Conservation (phyloP, 2,888 invertebrate species). For the Leucoma salicis region DNA sequence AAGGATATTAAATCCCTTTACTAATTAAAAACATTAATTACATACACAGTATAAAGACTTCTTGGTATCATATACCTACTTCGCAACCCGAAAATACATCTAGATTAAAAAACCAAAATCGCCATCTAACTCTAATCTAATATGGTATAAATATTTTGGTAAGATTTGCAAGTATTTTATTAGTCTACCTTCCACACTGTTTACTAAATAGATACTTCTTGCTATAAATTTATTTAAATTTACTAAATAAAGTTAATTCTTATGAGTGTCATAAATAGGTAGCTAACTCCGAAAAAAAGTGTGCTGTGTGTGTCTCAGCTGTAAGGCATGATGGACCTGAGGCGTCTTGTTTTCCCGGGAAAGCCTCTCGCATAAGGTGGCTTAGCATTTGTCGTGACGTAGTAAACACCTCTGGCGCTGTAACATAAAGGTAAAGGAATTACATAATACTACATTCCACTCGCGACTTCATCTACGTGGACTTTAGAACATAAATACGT, state of each 20-base stretch:
- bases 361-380: conserved; percentile 93
- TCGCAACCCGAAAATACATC: neutral
- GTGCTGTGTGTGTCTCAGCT: conserved; percentile 48
- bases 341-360: conserved; percentile 83
- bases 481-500: no score
- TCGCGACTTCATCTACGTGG: no score
- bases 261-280: no score
- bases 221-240: no score
- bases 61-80: neutral
- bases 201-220: no score
- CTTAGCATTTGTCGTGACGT: conserved; percentile 92
- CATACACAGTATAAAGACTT: neutral
- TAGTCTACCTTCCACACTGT: neutral
- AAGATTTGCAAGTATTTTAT: conserved; percentile 8
- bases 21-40: neutral
- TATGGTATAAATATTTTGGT: conserved; percentile 20
- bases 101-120: neutral
- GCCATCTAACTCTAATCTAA: neutral
- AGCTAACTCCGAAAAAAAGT: no score
- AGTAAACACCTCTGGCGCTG: conserved; percentile 93
- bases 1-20: neutral
- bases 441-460: neutral
- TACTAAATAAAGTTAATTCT: no score
- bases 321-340: conserved; percentile 58
- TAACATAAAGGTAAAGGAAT: conserved; percentile 39